phyloP scores from a whole-genome alignment of 2,113 vertebrate genomes.

The Aix galericulata region DNA sequence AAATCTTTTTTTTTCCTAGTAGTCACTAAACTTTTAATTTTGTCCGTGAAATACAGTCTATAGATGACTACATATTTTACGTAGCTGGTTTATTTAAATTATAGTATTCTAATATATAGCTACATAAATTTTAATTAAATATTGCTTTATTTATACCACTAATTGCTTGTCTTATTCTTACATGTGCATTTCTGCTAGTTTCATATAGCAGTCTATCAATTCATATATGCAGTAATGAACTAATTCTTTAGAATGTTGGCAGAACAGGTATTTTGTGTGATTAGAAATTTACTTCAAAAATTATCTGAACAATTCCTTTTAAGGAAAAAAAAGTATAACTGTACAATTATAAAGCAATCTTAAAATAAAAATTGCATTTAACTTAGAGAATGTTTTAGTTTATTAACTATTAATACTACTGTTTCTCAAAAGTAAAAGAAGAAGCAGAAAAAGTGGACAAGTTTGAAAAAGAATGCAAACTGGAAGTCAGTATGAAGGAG shows the following conservation, averaged over 20 bases:
- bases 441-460: constrained; percentile 80
- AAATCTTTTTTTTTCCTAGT: not conserved
- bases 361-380: not conserved
- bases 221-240: not conserved
- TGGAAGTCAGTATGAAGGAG: constrained; percentile 81
- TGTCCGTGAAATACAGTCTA: not conserved
- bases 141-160: not conserved
- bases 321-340: not conserved
- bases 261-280: not conserved
- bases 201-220: not conserved
- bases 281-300: not conserved
- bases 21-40: not conserved
- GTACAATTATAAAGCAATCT: not conserved
- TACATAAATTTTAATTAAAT: not conserved
- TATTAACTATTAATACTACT: not conserved
- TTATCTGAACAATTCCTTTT: not conserved
- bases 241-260: not conserved
- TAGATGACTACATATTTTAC: not conserved
- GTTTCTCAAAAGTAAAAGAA: constrained; percentile 84
- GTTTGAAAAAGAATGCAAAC: constrained; percentile 79
- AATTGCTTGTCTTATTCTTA: not conserved
- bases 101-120: not conserved
- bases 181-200: not conserved
- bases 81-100: not conserved
- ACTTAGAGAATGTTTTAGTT: not conserved